Percentiles rank a stretch among this genome's conserved stretches.
Evolutionary conservation across 2,888 invertebrate species (phyloP).

Genomic region (Cartodere bifasciata): DNA sequence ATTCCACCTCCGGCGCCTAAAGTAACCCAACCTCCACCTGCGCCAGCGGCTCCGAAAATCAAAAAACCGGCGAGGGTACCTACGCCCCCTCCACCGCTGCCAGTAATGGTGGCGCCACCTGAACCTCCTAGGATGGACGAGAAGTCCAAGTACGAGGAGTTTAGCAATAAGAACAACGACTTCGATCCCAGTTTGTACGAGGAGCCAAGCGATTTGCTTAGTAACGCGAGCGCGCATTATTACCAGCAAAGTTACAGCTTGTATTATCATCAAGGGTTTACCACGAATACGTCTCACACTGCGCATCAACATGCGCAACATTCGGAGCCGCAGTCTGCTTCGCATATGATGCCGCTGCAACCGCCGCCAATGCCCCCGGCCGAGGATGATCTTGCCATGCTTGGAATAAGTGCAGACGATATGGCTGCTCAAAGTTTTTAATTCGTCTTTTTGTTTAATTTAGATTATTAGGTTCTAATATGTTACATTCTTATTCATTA

Average conservation of each 20-base stretch:
- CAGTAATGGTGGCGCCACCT: constrained; percentile 17
- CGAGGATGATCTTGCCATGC: constrained; percentile 62
- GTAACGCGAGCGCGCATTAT: background rate
- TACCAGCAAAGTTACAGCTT: too few relatives aligned
- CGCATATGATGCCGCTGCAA: constrained; percentile 31
- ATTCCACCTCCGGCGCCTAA: constrained; percentile 24
- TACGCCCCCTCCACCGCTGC: constrained; percentile 27
- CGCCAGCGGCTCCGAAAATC: constrained; percentile 24
- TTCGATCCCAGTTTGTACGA: constrained; percentile 12
- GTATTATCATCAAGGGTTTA: too few relatives aligned
- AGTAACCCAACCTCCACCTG: constrained; percentile 18
- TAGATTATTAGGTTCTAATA: too few relatives aligned
- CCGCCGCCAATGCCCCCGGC: constrained; percentile 33
- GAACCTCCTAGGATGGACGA: constrained; percentile 11
- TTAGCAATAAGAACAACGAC: constrained; percentile 9
- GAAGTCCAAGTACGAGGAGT: constrained; percentile 8
- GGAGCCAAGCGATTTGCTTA: constrained; percentile 9
- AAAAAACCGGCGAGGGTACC: constrained; percentile 17
- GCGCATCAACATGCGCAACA: too few relatives aligned
- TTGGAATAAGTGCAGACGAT: constrained; percentile 77
- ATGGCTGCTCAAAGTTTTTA: constrained; percentile 44
- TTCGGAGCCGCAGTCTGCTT: constrained; percentile 21
- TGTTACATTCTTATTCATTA: too few relatives aligned
- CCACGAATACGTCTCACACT: too few relatives aligned
- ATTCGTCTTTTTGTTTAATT: too few relatives aligned